Conservation (phyloP, 2,797 vertebrate species). For the Falco naumanni region DNA sequence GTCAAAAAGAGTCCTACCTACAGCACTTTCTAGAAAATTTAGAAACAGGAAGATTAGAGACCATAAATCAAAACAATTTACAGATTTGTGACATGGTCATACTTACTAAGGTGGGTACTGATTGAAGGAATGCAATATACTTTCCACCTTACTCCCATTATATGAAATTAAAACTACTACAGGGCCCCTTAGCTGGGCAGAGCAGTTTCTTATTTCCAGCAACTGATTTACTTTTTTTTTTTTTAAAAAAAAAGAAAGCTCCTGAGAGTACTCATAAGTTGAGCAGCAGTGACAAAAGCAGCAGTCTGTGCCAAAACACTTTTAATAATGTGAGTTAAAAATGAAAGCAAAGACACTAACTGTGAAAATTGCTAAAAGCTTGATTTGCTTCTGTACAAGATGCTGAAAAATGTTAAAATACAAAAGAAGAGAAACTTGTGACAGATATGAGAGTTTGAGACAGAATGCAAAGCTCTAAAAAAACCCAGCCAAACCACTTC, state of each 20-base stretch:
- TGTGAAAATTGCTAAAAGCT: not conserved
- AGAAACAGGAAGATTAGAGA: not conserved
- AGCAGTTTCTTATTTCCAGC: not conserved
- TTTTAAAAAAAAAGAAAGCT: not conserved
- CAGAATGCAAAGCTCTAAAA: not conserved
- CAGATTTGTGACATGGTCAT: not conserved
- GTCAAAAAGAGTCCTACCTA: not conserved
- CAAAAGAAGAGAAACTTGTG: not conserved
- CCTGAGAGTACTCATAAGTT: not conserved
- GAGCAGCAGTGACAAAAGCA: not conserved
- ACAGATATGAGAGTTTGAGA: not conserved
- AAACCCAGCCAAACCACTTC: not conserved
- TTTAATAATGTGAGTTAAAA: not conserved
- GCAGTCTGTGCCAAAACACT: not conserved
- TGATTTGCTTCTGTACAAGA: not conserved
- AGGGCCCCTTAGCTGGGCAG: not conserved
- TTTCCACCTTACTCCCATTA: not conserved
- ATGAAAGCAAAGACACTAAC: not conserved
- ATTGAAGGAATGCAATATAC: not conserved
- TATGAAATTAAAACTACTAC: not conserved
- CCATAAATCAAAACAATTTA: not conserved
- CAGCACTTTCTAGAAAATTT: not conserved
- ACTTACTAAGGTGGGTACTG: not conserved
- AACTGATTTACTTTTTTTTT: not conserved
- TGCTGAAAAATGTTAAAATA: not conserved